phyloP scores from a whole-genome alignment of 2,888 invertebrate genomes.

The Clitarchus hookeri region DNA sequence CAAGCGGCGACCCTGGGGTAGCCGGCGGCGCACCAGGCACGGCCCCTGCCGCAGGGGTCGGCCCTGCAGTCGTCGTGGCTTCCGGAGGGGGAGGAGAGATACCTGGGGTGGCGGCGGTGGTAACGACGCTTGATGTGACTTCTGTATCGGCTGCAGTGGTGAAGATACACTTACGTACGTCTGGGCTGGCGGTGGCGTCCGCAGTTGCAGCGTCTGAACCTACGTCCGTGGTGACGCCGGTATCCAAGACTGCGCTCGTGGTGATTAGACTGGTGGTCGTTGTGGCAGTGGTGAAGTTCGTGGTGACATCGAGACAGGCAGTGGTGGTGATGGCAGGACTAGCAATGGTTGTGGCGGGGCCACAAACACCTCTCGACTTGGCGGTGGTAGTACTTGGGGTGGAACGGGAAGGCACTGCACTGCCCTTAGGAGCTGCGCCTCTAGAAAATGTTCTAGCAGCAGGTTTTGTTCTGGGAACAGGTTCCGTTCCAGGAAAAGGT shows the following conservation, averaged over 20 bases:
- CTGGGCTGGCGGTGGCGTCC: neutral
- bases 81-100: neutral
- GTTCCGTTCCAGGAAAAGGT: too few relatives aligned
- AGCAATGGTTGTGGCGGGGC: neutral
- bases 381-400: neutral
- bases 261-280: neutral
- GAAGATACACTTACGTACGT: neutral
- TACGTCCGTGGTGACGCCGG: neutral
- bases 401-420: neutral
- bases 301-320: neutral
- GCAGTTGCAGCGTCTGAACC: neutral
- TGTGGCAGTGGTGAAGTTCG: neutral
- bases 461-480: too few relatives aligned
- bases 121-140: neutral
- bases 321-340: neutral
- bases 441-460: neutral
- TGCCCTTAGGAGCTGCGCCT: neutral
- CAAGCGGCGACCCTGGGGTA: neutral
- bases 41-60: neutral
- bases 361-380: neutral
- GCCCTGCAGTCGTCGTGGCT: neutral
- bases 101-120: neutral
- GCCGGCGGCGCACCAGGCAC: slow-evolving; percentile 44
- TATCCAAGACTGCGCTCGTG: neutral
- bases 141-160: neutral